phyloP scores from a whole-genome alignment of 2,113 vertebrate genomes.

The Candoia aspera region DNA sequence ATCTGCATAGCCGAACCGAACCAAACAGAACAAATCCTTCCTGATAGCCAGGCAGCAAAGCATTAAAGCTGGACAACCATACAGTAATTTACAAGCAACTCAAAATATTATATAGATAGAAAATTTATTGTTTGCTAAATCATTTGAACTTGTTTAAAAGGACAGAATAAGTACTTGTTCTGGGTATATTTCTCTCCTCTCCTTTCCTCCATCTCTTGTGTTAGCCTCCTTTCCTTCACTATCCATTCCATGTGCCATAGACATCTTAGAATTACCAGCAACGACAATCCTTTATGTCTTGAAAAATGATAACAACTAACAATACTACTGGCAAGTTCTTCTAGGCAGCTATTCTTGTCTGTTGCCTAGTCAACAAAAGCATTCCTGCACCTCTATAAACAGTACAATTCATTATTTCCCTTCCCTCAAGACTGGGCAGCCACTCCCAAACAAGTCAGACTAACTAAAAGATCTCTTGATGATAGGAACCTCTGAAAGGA shows the following conservation, averaged over 20 bases:
- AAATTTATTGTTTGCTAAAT: background rate
- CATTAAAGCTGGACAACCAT: background rate
- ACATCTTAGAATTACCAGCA: background rate
- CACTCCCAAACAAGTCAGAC: conserved; percentile 54
- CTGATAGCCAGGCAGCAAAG: background rate
- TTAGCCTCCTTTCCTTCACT: background rate
- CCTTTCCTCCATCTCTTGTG: background rate
- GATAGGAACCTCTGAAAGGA: conserved; percentile 24
- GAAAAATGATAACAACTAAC: conserved; percentile 40
- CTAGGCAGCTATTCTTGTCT: conserved; percentile 43
- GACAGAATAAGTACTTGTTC: background rate
- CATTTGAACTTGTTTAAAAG: background rate
- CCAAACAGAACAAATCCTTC: background rate
- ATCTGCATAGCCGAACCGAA: background rate
- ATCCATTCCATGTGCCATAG: background rate
- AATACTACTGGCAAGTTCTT: conserved; percentile 53
- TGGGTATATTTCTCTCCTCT: background rate
- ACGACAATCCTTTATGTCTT: background rate
- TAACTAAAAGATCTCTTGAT: conserved; percentile 18
- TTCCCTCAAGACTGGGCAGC: conserved; percentile 39
- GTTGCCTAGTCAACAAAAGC: conserved; percentile 50
- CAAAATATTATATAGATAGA: background rate
- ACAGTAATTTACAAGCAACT: background rate
- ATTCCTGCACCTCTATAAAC: conserved; percentile 45
- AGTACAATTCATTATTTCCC: conserved; percentile 54